A percentile compares a stretch with the other conserved stretches of the same genome.
phyloP scores from a whole-genome alignment of 2,113 vertebrate genomes.

The Onychorhynchus coronatus region DNA sequence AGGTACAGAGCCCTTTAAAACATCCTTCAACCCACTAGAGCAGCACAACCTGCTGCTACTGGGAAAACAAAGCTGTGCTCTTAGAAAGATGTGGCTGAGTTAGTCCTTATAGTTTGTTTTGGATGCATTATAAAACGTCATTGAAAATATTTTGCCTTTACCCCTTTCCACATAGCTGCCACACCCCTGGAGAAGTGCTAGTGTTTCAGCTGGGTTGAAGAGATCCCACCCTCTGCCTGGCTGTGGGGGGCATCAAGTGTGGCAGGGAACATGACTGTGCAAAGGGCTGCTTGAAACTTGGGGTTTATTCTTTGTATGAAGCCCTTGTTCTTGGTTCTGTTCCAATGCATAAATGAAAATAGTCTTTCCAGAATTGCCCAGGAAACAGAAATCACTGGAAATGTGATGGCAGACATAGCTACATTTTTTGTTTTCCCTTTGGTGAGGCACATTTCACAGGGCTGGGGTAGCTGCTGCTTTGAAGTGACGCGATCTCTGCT shows the following conservation, averaged over 20 bases:
- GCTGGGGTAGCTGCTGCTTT: not conserved
- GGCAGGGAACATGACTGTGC: not conserved
- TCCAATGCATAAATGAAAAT: not conserved
- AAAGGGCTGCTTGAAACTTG: not conserved
- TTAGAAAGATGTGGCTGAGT: not conserved
- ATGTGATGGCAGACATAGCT: not conserved
- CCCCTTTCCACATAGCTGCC: not conserved
- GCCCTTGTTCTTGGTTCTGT: not conserved
- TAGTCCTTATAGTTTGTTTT: not conserved
- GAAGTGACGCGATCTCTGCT: not conserved
- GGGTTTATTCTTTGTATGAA: not conserved
- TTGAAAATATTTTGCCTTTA: not conserved
- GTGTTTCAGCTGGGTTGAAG: not conserved
- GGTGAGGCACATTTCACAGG: not conserved
- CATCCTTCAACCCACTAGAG: not conserved
- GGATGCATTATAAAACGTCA: not conserved
- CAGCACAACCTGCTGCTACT: fast-evolving
- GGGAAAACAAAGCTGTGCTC: not conserved
- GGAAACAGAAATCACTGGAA: not conserved
- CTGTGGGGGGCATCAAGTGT: not conserved
- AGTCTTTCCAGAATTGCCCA: not conserved
- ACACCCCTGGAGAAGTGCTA: not conserved
- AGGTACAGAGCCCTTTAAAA: not conserved
- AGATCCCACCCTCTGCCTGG: not conserved
- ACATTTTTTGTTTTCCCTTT: not conserved